A percentile compares a stretch with the other conserved stretches of the same genome.
Conservation (phyloP, 2,888 invertebrate genomes). For the Lathronympha strigana region DNA sequence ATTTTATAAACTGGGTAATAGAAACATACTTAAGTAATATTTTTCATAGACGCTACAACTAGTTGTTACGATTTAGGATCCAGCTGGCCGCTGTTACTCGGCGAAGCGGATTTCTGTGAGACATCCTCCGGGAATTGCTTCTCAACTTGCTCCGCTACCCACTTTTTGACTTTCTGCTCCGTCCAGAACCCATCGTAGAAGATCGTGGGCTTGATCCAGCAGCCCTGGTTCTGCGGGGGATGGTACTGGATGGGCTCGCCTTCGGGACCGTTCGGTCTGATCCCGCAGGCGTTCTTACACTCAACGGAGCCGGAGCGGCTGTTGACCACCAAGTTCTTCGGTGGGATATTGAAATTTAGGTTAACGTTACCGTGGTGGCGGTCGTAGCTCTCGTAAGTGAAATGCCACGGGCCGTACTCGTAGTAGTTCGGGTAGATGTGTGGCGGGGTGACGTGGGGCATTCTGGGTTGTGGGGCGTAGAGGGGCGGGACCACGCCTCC, state of each 20-base stretch:
- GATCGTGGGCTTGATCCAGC: constrained; percentile 81
- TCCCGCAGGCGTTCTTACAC: constrained; percentile 61
- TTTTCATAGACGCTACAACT: constrained; percentile 1
- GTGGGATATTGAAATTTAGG: constrained; percentile 73
- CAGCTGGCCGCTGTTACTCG: constrained; percentile 48
- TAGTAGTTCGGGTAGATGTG: constrained; percentile 68
- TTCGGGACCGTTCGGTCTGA: constrained; percentile 50
- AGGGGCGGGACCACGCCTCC: constrained; percentile 61
- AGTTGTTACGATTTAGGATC: constrained; percentile 48
- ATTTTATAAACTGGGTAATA: constrained; percentile 12
- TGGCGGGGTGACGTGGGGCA: constrained; percentile 46
- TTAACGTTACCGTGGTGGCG: constrained; percentile 70
- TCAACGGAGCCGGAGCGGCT: constrained; percentile 60
- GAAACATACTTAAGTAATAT: constrained; percentile 26
- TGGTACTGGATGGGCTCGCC: constrained; percentile 60
- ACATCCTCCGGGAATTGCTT: constrained; percentile 75
- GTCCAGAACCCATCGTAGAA: constrained; percentile 83
- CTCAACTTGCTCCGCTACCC: constrained; percentile 81
- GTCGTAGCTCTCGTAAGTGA: constrained; percentile 72
- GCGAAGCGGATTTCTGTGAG: constrained; percentile 51
- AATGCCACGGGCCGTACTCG: constrained; percentile 77
- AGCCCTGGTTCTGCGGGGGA: constrained; percentile 64
- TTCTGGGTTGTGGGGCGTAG: constrained; percentile 56
- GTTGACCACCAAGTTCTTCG: constrained; percentile 73
- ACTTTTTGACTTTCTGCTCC: constrained; percentile 81